A percentile compares a stretch with the other conserved stretches of the same genome.
phyloP scores from a whole-genome alignment of 2,113 vertebrate species.

The Chionis minor region DNA sequence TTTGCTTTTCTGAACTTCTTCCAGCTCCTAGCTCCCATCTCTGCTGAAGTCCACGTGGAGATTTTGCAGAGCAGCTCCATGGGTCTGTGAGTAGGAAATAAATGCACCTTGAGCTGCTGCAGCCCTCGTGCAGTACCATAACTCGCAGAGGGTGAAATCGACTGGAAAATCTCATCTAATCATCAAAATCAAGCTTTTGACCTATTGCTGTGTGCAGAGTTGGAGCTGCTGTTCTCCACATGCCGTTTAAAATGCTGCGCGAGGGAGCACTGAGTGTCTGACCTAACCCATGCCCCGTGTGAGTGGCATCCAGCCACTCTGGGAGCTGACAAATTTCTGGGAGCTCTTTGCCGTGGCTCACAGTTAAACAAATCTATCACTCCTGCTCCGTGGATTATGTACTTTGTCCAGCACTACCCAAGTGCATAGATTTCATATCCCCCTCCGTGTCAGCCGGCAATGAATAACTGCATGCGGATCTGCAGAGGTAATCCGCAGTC shows the following conservation, averaged over 20 bases:
- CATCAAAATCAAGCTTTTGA: neutral
- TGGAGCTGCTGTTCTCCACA: constrained; percentile 5
- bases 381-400: neutral
- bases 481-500: neutral
- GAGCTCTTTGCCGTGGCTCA: constrained; percentile 53
- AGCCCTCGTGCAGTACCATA: neutral
- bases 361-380: constrained; percentile 22
- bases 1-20: neutral
- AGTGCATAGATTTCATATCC: neutral
- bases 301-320: constrained; percentile 12
- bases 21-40: neutral
- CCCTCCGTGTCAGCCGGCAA: neutral
- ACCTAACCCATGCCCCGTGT: neutral
- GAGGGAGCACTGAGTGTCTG: neutral
- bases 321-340: neutral
- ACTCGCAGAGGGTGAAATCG: neutral
- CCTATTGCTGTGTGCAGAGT: neutral
- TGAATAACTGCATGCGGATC: neutral
- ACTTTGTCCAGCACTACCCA: neutral
- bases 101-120: neutral
- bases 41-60: neutral
- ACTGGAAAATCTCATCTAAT: neutral
- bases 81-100: neutral
- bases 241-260: constrained; percentile 1
- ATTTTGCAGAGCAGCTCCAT: neutral